Base-by-base conservation (phyloP, 2,888 invertebrate genomes). In the Dexiosoma caninum region DNA sequence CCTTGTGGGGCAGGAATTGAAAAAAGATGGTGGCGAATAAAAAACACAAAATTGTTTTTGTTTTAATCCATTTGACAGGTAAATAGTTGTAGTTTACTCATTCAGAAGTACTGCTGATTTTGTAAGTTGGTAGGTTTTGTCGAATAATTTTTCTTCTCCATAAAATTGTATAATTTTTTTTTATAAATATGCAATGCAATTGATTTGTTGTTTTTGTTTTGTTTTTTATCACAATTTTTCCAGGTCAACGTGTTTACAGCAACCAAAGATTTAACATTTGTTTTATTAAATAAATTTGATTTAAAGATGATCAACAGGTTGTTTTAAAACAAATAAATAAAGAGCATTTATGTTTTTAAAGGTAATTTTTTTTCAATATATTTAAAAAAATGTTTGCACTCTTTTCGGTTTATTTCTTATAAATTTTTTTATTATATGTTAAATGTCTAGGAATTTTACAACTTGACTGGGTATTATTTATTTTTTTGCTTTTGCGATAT, bases 61-160 rank as follows among this genome's bases (percentile, higher is more conserved):
- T n/a, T 27, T 64, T 74, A 64, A 75, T 66, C 66, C 74, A 75
- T 75, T 75, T 75, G 30, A 42, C 66, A 59, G 74, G 74, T 75
- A 66, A 30, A 30, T 55, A 37, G 37, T 62, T 21, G 53, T 12
- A 12, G 46, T 30, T 30, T 62, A 4, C 46, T 57, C 23, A 9
- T 9, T 23, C 23, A 23, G 23, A 37, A n/a, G 32, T 62, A 40
- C 6, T n/a, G 57, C 19, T 57, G 44, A 4, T 44, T 51, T n/a
- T n/a, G n/a, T 32, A 6, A 32, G 32, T 19, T 55, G 32, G 16
- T 27, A 30, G 7, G 27, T 51, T 46, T 57, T n/a, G n/a, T n/a
- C n/a, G n/a, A n/a, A n/a, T n/a, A n/a, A n/a, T n/a, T n/a, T n/a
- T n/a, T n/a, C n/a, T n/a, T n/a, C n/a, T n/a, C n/a, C n/a, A n/a